Evolutionary conservation across 2,113 vertebrate species (phyloP), one percentile per base, ranked within the genome.

Genomic region (Plectropomus leopardus): DNA sequence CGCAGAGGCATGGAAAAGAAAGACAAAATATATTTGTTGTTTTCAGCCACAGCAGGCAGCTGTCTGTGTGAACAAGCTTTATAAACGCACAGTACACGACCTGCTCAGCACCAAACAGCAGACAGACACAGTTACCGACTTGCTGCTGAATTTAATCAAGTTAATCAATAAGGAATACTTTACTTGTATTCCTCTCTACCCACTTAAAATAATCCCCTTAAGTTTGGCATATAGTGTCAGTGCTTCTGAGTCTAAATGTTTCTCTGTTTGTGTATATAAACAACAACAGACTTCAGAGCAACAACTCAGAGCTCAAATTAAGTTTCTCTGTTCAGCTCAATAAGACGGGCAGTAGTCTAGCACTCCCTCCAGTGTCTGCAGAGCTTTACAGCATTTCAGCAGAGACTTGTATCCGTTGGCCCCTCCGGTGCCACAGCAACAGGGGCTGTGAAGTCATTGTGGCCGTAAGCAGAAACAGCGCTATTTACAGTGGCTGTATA

Each of bases 281-380:
- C 14, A 48, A 36, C 7, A 59, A 53, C 45, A 57, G 61, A 32
- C 42, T 16, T 66, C 13, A 28, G 19, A 50, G n/a, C 34, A 65
- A 6, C 26, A 51, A 19, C 34, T 66, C n/a, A 51, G 15, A 21
- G 13, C 13, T 47, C 48, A 16, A 28, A 42, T 24, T 24, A 67
- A 26, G 28, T 64, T 63, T 61, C n/a, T 71, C 26, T n/a, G 63
- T 47, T 40, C 8, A 23, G 5, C 24, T 40, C n/a, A 17, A 19
- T 10, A 4, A 45, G 44, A 55, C 11, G 36, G 72, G 36, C 36
- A 34, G 50, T 11, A 87, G 88, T 78, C 85, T 59, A 60, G 72
- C 51, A 72, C 91, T 91, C 91, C 92, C 92, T 84, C 91, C 84
- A 87, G 92, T 86, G 92, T 82, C 65, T 72, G 78, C 63, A 30